Evolutionary conservation across 2,797 vertebrate species (phyloP), one percentile per base, ranked within the genome.

Genomic region (Sternarchorhynchus goeldii): DNA sequence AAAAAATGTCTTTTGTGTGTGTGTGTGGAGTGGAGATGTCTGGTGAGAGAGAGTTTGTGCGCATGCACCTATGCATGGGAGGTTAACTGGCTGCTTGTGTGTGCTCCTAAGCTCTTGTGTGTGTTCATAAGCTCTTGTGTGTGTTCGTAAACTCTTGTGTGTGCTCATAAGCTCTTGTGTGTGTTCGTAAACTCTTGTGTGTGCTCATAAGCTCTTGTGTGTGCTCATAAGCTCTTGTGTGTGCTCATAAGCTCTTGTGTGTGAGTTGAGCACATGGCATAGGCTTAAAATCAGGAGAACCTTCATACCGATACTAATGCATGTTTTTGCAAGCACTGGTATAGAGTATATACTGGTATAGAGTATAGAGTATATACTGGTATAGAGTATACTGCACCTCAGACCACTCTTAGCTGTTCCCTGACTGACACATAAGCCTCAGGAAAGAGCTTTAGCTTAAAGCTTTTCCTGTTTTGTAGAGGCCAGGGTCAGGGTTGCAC

Each of bases 61-160:
- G 31, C 21, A 5, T 25, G 25, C 16, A 50, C 75, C 45, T 66
- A 53, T 62, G 34, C n/a, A 39, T 18, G 88, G 89, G 88, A 89
- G 88, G 88, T 87, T 90, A 88, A 91, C 88, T 82, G 86, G 87
- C 81, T 87, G 86, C 88, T 88, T 86, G 89, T 88, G 85, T 85
- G 86, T 92, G 90, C 89, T 88, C 88, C 91, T 90, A 91, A 90
- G 86, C 88, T 90, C 87, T 36, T 34, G 39, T 21, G 34, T 50
- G 86, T 92, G 90, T 89, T 88, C 88, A 91, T 90, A 91, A 90
- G 86, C 88, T 90, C 87, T 36, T 34, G 39, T 21, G 34, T 50
- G 39, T 56, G 50, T n/a, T n/a, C n/a, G n/a, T n/a, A n/a, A n/a
- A n/a, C n/a, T n/a, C n/a, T n/a, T n/a, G n/a, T n/a, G n/a, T n/a